phyloP scores from a whole-genome alignment of 2,113 vertebrate species.

The Dicrurus megarhynchus region DNA sequence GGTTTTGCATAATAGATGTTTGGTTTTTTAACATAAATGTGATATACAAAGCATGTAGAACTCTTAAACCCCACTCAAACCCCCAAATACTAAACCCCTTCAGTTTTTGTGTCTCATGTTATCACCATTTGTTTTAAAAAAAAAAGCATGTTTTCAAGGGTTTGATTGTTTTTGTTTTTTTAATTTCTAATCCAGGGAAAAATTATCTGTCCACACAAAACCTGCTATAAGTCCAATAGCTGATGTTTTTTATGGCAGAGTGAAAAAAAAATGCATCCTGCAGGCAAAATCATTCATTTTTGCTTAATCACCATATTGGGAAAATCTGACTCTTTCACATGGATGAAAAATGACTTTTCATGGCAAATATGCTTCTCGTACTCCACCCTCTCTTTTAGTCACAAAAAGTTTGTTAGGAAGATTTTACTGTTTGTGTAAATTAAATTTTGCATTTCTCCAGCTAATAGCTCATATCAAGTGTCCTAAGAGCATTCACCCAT shows the following conservation, averaged over 20 bases:
- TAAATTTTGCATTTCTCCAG: not conserved
- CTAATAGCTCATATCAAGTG: not conserved
- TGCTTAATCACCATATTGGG: not conserved
- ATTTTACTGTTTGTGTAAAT: not conserved
- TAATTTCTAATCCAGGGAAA: not conserved
- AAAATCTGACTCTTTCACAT: not conserved
- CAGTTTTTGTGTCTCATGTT: not conserved
- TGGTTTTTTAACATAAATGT: not conserved
- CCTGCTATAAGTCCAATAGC: not conserved
- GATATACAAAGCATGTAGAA: not conserved
- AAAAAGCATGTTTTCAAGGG: not conserved
- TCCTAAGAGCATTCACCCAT: not conserved
- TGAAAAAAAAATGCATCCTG: not conserved
- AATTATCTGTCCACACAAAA: not conserved
- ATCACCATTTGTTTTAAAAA: not conserved
- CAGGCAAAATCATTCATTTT: not conserved
- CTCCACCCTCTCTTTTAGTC: not conserved
- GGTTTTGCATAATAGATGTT: not conserved
- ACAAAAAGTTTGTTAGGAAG: not conserved
- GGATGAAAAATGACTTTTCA: not conserved
- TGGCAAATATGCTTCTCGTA: not conserved
- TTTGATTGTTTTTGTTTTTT: not conserved
- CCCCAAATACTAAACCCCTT: not conserved
- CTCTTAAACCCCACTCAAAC: rapidly evolving
- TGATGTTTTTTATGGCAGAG: not conserved